A percentile compares a stretch with the other conserved stretches of the same genome.
Evolutionary conservation across 2,113 vertebrate species (phyloP).

Genomic region (Mohoua ochrocephala): DNA sequence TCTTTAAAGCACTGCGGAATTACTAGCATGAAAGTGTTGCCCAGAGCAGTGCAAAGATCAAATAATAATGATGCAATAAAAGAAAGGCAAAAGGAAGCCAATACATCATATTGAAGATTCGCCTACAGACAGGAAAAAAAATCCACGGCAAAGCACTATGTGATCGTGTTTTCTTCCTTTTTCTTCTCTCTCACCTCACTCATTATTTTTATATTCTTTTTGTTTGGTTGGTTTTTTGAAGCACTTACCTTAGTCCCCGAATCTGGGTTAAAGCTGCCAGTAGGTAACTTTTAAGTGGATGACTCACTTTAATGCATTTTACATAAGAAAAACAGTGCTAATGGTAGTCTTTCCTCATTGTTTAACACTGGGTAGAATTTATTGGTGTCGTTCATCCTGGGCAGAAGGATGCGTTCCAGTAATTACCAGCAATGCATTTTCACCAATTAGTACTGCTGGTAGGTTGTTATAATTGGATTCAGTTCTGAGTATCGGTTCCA

Average conservation of each 20-base stretch:
- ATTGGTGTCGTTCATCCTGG: slow-evolving; percentile 23
- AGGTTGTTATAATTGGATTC: slow-evolving; percentile 58
- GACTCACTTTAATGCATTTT: slow-evolving; percentile 70
- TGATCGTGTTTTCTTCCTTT: background rate
- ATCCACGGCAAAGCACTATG: background rate
- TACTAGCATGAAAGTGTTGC: background rate
- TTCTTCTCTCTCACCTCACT: background rate
- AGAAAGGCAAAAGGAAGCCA: background rate
- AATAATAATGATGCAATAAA: background rate
- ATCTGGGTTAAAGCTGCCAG: slow-evolving; percentile 52
- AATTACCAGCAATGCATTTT: slow-evolving; percentile 31
- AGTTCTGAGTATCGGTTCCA: slow-evolving; percentile 44
- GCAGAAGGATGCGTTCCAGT: slow-evolving; percentile 40
- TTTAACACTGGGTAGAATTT: slow-evolving; percentile 41
- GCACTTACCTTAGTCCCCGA: slow-evolving; percentile 17
- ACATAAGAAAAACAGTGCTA: slow-evolving; percentile 62
- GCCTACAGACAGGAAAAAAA: background rate
- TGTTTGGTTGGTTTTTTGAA: background rate
- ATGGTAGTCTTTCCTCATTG: slow-evolving; percentile 26
- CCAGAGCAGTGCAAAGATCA: background rate
- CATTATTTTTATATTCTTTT: background rate
- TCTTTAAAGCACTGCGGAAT: background rate
- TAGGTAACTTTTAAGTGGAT: slow-evolving; percentile 57
- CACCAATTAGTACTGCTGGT: slow-evolving; percentile 49
- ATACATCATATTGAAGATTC: background rate